Base-by-base conservation (phyloP, 2,113 vertebrate species). In the Cyanoderma ruficeps region DNA sequence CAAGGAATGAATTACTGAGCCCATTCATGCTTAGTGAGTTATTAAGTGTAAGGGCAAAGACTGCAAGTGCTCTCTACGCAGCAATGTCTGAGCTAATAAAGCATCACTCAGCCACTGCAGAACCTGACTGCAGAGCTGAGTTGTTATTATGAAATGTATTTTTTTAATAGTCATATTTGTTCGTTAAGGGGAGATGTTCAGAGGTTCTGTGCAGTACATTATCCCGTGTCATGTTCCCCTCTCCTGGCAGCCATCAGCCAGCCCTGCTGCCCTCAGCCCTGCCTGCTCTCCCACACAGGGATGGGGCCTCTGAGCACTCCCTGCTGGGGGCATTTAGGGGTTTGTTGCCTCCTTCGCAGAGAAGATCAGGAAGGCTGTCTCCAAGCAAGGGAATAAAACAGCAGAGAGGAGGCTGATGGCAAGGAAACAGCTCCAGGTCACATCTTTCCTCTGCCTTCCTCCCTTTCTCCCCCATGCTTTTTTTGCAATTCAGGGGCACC, bases 41-140 rank as follows among this genome's bases (percentile, higher is more conserved):
- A 97, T 97, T 94, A 96, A 97, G 94, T 92, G 84, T 93, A 91
- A 97, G 95, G 93, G 83, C 94, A 94, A 92, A 93, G 93, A 83
- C 95, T 95, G 83, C 91, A 90, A 96, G 92, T 90, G 91, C 86
- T 95, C 92, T 97, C 89, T 15, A 44, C n/a, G 18, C 87, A 96
- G 88, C 90, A 61, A 84, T 89, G 92, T 79, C 93, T 96, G 94
- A 96, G 94, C 95, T 97, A 97, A 97, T 96, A 96, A 96, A 92
- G 83, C 87, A 96, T 97, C 96, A 96, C 93, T 97, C 91, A 97
- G 83, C 31, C 59, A 2, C 82, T 44, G 89, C 70, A 89, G 80
- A 84, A 42, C 67, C 80, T 79, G 89, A 79, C 77, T 87, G 87
- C 81, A 72, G 83, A 27, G 47, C 91, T 80, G 89, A 83, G 79